Percentiles rank a stretch among this genome's conserved stretches.
phyloP scores from a whole-genome alignment of 2,113 vertebrate genomes.

The Nettapus auritus region DNA sequence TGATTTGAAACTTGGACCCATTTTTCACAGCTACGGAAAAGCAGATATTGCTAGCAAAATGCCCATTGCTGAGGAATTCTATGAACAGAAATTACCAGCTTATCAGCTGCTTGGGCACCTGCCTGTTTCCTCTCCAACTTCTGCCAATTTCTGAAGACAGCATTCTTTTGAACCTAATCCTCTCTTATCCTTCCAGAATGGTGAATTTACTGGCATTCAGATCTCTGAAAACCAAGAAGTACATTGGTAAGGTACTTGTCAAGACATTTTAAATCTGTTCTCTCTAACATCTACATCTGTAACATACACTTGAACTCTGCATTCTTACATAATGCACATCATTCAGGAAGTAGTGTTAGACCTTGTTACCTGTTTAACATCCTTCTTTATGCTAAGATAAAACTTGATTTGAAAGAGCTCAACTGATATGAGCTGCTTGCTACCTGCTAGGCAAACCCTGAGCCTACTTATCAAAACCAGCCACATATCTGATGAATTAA shows the following conservation, averaged over 20 bases:
- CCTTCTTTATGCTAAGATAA: neutral
- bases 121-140: neutral
- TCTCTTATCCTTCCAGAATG: conserved; percentile 58
- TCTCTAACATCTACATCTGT: conserved; percentile 14
- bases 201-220: conserved; percentile 57
- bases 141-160: neutral
- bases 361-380: neutral
- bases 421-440: neutral
- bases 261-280: conserved; percentile 23
- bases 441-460: neutral
- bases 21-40: conserved; percentile 14
- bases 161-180: conserved; percentile 9
- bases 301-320: neutral
- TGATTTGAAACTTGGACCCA: neutral
- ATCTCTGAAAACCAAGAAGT: conserved; percentile 55
- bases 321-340: conserved; percentile 27
- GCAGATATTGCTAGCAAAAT: neutral
- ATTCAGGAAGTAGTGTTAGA: neutral
- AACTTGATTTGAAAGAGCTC: neutral
- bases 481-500: conserved; percentile 7
- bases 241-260: conserved; percentile 26
- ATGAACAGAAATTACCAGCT: neutral
- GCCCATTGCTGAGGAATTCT: neutral
- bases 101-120: neutral
- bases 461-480: conserved; percentile 2